phyloP scores from a whole-genome alignment of 2,888 invertebrate species.

The Andrena hattorfiana region DNA sequence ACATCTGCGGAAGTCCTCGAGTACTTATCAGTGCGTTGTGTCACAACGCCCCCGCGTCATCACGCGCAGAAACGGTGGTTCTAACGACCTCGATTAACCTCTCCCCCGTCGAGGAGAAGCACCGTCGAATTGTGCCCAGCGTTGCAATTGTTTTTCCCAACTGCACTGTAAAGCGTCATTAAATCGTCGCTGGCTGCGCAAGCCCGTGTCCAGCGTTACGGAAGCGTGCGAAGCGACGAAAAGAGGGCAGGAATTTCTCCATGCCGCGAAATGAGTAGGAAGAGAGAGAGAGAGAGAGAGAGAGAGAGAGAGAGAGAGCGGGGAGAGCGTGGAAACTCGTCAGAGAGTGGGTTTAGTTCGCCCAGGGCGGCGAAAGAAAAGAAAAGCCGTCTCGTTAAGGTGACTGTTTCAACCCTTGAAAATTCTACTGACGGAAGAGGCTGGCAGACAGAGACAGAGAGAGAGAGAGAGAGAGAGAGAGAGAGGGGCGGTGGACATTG shows the following conservation, averaged over 20 bases:
- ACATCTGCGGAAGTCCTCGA: background rate
- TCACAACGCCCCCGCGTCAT: background rate
- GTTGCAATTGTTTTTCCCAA: conserved; percentile 45
- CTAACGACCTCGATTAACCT: conserved; percentile 35
- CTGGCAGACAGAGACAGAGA: background rate
- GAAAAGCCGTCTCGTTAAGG: conserved; percentile 73
- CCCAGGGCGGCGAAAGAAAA: conserved; percentile 53
- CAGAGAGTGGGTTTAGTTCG: conserved; percentile 52
- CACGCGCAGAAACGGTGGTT: background rate
- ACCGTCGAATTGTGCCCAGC: conserved; percentile 1
- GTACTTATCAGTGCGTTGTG: conserved; percentile 15
- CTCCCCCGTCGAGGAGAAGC: background rate
- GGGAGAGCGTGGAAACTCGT: background rate
- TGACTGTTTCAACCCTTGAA: conserved; percentile 69
- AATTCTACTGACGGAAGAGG: conserved; percentile 60
- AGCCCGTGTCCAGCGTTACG: conserved; percentile 34
- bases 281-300: conserved; percentile 56
- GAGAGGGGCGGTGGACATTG: background rate
- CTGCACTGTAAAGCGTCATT: conserved; percentile 29
- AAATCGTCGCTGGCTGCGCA: conserved; percentile 38
- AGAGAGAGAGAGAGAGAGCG: conserved; percentile 49
- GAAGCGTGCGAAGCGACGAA: conserved; percentile 12
- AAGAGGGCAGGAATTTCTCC: conserved; percentile 39
- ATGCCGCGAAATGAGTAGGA: conserved; percentile 45
- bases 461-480: background rate